Evolutionary conservation across 2,888 invertebrate species (phyloP), one percentile per base, ranked within the genome.

Genomic region (Leptopterna dolabrata): DNA sequence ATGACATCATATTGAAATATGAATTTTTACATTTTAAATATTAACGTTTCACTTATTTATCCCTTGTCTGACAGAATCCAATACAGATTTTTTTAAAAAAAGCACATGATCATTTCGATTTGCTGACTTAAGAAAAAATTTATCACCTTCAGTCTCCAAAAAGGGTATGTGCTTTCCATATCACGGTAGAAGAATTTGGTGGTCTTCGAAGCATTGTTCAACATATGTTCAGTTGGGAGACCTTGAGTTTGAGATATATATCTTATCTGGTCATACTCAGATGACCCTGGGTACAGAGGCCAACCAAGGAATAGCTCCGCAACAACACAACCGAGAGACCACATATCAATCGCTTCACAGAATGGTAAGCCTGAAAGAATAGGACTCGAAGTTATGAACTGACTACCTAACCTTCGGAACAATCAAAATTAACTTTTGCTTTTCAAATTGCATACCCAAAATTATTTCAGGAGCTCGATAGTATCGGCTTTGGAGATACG

Each of bases 341-440:
- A 99, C 99, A 99, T 99, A 93, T 99, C 99, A 91, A 99, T 99
- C 16, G 99, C 98, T 93, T 99, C 99, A 93, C 98, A 98, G 93
- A 99, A 99, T 89, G 99, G 99, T 90, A 99, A 93, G 29, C 99
- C 92, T 92, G 89, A n/a, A 90, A 88, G 55, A 73, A 70, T 41
- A 84, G 70, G 24, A n/a, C n/a, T n/a, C n/a, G n/a, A n/a, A n/a
- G n/a, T n/a, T n/a, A n/a, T n/a, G n/a, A n/a, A n/a, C n/a, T n/a
- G n/a, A n/a, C n/a, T n/a, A n/a, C n/a, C n/a, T n/a, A n/a, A n/a
- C 9, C 45, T 63, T n/a, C n/a, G n/a, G n/a, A n/a, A 55, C n/a
- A 36, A 36, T 4, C 36, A 36, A 36, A 36, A 36, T 7, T 13
- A 85, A 81, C 2, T 36, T 36, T 36, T 36, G 36, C 36, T 4